These are phyloP conservation scores for Deroptyus accipitrinus DNA, from an alignment of 2,113 vertebrate genomes.

Conservation along the genomic window DNA sequence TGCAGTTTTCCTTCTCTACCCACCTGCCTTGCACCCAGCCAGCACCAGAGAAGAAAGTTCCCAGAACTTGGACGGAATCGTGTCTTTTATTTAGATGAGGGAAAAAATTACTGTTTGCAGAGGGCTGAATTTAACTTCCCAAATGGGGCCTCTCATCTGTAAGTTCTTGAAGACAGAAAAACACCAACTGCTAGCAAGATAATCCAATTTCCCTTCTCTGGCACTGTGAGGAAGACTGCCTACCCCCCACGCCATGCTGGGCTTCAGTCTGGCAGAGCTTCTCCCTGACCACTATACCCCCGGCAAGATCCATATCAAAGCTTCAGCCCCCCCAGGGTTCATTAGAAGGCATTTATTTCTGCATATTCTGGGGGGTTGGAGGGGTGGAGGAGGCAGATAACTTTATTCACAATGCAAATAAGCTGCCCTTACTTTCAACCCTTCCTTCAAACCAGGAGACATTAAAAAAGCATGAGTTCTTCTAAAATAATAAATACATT, in stretches of 20 bases:
- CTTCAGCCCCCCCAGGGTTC: conserved; percentile 69
- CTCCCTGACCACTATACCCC: not conserved
- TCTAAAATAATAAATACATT: conserved; percentile 67
- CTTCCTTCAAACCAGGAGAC: conserved; percentile 67
- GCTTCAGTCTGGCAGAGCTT: conserved; percentile 65
- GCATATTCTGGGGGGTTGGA: conserved; percentile 64
- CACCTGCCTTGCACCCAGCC: not conserved
- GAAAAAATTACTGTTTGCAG: conserved; percentile 2
- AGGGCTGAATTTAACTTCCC: conserved; percentile 33
- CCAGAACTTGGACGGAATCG: not conserved
- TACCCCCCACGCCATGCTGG: conserved; percentile 51
- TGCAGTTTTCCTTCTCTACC: not conserved
- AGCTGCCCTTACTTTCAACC: conserved; percentile 72
- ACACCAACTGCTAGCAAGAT: conserved; percentile 72
- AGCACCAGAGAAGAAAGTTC: not conserved
- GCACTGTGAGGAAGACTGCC: conserved; percentile 24
- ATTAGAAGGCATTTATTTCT: conserved; percentile 80
- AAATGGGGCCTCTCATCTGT: conserved; percentile 43
- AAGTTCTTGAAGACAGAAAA: conserved; percentile 60
- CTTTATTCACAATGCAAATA: conserved; percentile 76
- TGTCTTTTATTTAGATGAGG: not conserved
- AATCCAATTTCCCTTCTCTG: conserved; percentile 75
- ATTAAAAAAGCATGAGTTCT: conserved; percentile 71
- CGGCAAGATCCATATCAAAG: conserved; percentile 79
- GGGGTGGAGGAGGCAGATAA: conserved; percentile 53